These are phyloP conservation scores for Horisme vitalbata DNA, from an alignment of 2,888 invertebrate genomes.

Conservation along the genomic window DNA sequence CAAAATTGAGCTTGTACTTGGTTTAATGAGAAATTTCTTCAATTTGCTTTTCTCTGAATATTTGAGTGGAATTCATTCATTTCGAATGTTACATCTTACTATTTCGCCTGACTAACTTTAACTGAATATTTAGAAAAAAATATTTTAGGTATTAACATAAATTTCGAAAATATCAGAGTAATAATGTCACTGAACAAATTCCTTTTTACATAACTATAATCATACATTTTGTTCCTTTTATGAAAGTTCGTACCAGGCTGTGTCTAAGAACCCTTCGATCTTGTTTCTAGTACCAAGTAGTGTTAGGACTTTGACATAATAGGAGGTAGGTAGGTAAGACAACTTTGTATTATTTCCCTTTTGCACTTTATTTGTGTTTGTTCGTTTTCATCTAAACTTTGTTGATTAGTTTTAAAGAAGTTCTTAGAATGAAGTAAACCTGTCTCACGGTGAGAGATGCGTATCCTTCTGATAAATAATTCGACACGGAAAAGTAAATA, in stretches of 20 bases:
- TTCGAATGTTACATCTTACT: slow-evolving; percentile 5
- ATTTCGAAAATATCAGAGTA: too few relatives aligned
- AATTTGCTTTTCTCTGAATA: slow-evolving; percentile 24
- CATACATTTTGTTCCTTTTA: slow-evolving; percentile 6
- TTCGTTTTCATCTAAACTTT: slow-evolving; percentile 33
- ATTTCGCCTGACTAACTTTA: too few relatives aligned
- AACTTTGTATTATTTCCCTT: slow-evolving; percentile 34
- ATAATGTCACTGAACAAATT: too few relatives aligned
- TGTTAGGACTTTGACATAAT: slow-evolving; percentile 28
- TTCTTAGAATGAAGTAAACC: slow-evolving; percentile 31
- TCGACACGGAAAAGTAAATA: slow-evolving; percentile 33
- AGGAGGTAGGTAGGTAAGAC: slow-evolving; percentile 22
- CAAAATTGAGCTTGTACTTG: slow-evolving; percentile 36
- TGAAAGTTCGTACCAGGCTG: slow-evolving; percentile 20
- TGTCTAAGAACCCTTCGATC: slow-evolving; percentile 11
- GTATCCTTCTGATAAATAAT: slow-evolving; percentile 34
- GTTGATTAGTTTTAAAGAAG: slow-evolving; percentile 39
- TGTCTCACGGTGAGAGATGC: slow-evolving; percentile 28
- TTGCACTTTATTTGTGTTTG: slow-evolving; percentile 36
- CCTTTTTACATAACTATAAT: too few relatives aligned
- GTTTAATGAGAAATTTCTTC: slow-evolving; percentile 35
- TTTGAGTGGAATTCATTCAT: slow-evolving; percentile 11
- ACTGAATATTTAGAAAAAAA: too few relatives aligned
- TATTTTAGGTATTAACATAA: slow-evolving; percentile 4
- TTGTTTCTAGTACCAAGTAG: slow-evolving; percentile 18